phyloP scores from a whole-genome alignment of 53 echinoderm and acorn worm species.

The Temnopleurus reevesii region DNA sequence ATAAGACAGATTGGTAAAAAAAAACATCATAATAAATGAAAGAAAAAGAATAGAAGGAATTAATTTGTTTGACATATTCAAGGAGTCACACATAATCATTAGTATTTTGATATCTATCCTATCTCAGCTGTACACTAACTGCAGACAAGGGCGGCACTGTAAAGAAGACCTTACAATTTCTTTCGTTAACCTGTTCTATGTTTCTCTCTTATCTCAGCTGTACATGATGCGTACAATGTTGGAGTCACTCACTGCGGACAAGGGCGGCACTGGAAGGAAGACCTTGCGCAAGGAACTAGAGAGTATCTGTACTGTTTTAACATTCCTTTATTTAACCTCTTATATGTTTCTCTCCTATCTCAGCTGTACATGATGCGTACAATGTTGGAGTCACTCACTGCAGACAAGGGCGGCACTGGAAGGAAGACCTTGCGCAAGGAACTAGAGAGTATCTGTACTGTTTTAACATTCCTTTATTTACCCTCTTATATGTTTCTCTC shows the following conservation, averaged over 20 bases:
- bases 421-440: constrained; percentile 96
- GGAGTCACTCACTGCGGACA: constrained; percentile 91
- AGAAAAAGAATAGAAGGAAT: too few species aligned
- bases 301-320: constrained; percentile 52
- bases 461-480: too few species aligned
- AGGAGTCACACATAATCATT: too few species aligned
- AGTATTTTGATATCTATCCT: too few species aligned
- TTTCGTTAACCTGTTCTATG: too few species aligned
- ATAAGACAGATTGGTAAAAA: too few species aligned
- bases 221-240: constrained; percentile 97
- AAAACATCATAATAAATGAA: not conserved
- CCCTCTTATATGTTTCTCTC: too few species aligned
- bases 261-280: constrained; percentile 89
- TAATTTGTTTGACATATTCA: too few species aligned
- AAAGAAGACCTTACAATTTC: constrained; percentile 88
- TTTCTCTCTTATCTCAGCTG: constrained; percentile 61
- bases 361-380: constrained; percentile 95
- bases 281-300: constrained; percentile 93
- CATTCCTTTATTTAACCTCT: too few species aligned
- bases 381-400: constrained; percentile 92
- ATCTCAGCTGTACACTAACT: constrained; percentile 79
- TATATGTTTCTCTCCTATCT: too few species aligned
- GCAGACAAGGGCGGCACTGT: constrained; percentile 90
- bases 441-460: constrained; percentile 67
- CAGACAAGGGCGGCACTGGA: constrained; percentile 89